These are phyloP conservation scores for Macrosteles quadrilineatus DNA, from an alignment of 1,140 invertebrate species.

Conservation along the genomic window DNA sequence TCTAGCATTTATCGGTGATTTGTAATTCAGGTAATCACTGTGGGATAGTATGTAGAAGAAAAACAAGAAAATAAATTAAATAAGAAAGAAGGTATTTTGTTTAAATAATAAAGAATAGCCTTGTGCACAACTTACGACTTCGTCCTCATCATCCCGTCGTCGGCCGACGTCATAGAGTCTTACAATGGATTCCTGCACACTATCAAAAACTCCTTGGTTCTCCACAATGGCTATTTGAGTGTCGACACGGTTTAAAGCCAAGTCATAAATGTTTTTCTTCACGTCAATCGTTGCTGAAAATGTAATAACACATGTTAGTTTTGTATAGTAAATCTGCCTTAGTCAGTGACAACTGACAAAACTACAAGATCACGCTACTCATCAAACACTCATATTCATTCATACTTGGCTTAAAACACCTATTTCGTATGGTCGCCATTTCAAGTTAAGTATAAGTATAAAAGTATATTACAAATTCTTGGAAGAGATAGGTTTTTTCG, in stretches of 20 bases:
- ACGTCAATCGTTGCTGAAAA: slow-evolving; percentile 81
- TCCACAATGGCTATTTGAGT: slow-evolving; percentile 83
- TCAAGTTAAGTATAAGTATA: no score
- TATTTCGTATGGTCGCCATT: no score
- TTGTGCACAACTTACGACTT: slow-evolving; percentile 56
- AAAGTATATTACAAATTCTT: no score
- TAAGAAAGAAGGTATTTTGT: slow-evolving; percentile 18
- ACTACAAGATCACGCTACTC: no score
- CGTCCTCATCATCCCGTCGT: slow-evolving; percentile 70
- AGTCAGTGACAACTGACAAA: no score
- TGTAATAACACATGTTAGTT: no score
- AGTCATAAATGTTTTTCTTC: slow-evolving; percentile 75
- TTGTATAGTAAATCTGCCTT: no score
- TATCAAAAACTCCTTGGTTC: slow-evolving; percentile 73
- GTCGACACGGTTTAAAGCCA: slow-evolving; percentile 73
- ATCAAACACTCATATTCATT: no score
- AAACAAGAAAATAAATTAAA: neutral
- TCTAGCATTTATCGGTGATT: neutral
- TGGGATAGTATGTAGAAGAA: neutral
- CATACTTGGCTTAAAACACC: no score
- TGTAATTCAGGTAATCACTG: neutral
- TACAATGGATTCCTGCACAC: slow-evolving; percentile 79
- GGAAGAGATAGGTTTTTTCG: no score
- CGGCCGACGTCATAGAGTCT: slow-evolving; percentile 81
- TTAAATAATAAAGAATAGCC: neutral